Conservation (phyloP, 2,888 invertebrate species). For the Seira musarum region DNA sequence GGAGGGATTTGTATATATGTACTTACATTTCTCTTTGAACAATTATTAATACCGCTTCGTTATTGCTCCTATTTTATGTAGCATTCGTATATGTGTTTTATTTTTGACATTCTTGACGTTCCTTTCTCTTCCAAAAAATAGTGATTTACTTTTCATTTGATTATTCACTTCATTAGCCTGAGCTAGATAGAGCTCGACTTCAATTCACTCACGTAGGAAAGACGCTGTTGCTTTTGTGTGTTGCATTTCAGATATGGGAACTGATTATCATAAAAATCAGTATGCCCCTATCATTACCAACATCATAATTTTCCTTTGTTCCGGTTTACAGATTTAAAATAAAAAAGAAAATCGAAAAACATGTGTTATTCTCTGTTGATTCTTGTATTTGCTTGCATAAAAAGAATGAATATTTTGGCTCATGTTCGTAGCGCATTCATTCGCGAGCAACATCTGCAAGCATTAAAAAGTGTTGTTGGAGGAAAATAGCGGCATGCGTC, state of each 20-base stretch:
- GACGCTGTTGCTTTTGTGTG: no score
- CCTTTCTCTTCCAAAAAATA: slow-evolving; percentile 2
- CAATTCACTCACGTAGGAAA: no score
- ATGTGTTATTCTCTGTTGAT: slow-evolving; percentile 1
- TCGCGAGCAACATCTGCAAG: slow-evolving; percentile 39
- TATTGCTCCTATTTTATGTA: not conserved
- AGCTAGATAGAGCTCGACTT: not conserved
- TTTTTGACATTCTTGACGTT: slow-evolving; percentile 1
- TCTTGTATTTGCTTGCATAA: slow-evolving; percentile 1
- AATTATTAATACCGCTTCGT: slow-evolving; percentile 3
- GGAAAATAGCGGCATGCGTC: not conserved
- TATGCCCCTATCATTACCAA: slow-evolving; percentile 1
- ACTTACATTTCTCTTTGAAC: not conserved
- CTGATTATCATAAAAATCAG: not conserved
- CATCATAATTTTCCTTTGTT: slow-evolving; percentile 27
- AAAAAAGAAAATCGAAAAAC: slow-evolving; percentile 7
- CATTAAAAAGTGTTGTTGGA: slow-evolving; percentile 32
- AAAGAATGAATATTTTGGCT: slow-evolving; percentile 11
- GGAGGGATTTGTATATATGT: not conserved
- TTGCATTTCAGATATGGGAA: no score
- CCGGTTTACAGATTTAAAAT: slow-evolving; percentile 30
- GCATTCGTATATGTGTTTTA: not conserved
- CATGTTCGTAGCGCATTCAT: not conserved
- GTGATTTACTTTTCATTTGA: slow-evolving; percentile 1
- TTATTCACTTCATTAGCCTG: slow-evolving; percentile 2